Percentiles rank a stretch among this genome's conserved stretches.
These are phyloP conservation scores for Misgurnus mizolepis DNA, from an alignment of 2,113 vertebrate species.

Conservation along the genomic window DNA sequence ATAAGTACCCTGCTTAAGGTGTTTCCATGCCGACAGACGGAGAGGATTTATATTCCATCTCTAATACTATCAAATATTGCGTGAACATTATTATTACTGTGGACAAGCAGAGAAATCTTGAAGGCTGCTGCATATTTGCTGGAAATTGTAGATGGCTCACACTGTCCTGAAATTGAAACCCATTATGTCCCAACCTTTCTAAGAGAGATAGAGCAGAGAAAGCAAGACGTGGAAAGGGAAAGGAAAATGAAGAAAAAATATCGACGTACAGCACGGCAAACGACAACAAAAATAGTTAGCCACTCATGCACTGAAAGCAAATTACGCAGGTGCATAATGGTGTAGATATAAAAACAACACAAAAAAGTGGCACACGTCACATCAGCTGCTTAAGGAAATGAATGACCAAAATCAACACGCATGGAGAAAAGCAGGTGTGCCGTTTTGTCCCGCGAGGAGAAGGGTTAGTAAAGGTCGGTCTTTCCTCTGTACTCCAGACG, in stretches of 20 bases:
- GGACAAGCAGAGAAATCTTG: slow-evolving; percentile 15
- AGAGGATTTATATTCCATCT: slow-evolving; percentile 36
- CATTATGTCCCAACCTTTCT: slow-evolving; percentile 4
- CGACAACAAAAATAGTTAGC: background rate
- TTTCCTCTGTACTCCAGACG: background rate
- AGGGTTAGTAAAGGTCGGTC: slow-evolving; percentile 8
- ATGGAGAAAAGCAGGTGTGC: slow-evolving; percentile 11
- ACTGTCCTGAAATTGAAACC: slow-evolving; percentile 43
- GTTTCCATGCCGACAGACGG: slow-evolving; percentile 43
- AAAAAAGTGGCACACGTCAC: background rate
- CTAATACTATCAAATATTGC: slow-evolving; percentile 16
- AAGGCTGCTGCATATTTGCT: slow-evolving; percentile 12
- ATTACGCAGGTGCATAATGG: slow-evolving; percentile 23
- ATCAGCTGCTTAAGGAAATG: background rate
- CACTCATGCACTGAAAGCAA: slow-evolving; percentile 25
- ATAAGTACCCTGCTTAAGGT: slow-evolving; percentile 1
- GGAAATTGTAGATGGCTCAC: slow-evolving; percentile 26
- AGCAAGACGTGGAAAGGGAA: background rate
- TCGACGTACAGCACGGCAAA: slow-evolving; percentile 7
- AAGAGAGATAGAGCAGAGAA: slow-evolving; percentile 20
- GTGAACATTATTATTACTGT: slow-evolving; percentile 29
- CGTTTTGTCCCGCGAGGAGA: slow-evolving; percentile 17
- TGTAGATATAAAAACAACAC: background rate
- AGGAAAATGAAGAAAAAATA: background rate
- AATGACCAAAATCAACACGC: background rate